These are phyloP conservation scores for Esox lucius DNA, from an alignment of 2,797 vertebrate genomes.

Conservation along the genomic window DNA sequence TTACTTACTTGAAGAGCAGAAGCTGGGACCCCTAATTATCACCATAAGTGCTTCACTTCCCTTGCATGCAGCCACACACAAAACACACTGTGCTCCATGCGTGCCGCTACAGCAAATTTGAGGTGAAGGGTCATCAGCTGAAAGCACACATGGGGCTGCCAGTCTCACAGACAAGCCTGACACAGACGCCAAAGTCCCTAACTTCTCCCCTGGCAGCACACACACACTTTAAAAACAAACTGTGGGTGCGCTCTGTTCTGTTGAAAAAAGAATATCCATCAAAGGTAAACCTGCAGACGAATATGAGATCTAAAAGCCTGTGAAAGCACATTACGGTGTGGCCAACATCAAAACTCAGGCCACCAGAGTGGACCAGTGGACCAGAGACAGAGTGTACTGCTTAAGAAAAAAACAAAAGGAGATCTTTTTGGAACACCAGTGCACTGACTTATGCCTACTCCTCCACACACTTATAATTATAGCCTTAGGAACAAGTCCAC, in stretches of 20 bases:
- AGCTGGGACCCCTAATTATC: not conserved
- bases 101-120: constrained; percentile 42
- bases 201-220: not conserved
- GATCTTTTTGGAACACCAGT: not conserved
- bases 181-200: constrained; percentile 41
- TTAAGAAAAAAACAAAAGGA: not conserved
- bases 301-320: not conserved
- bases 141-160: constrained; percentile 61
- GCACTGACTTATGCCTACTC: not conserved
- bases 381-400: not conserved
- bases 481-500: not conserved
- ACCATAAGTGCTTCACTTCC: not conserved
- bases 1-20: not conserved
- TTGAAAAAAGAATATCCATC: not conserved
- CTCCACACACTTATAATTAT: not conserved
- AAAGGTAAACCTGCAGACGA: constrained; percentile 1
- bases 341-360: not conserved
- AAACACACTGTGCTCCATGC: constrained; percentile 4
- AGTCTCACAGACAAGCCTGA: not conserved
- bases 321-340: not conserved
- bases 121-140: constrained; percentile 57
- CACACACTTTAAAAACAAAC: not conserved
- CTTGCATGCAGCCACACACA: constrained; percentile 9
- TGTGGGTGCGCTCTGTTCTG: not conserved
- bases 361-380: no score